Percentiles rank a stretch among this genome's conserved stretches.
Evolutionary conservation across 2,888 invertebrate species (phyloP).

Genomic region (Pyralis farinalis): DNA sequence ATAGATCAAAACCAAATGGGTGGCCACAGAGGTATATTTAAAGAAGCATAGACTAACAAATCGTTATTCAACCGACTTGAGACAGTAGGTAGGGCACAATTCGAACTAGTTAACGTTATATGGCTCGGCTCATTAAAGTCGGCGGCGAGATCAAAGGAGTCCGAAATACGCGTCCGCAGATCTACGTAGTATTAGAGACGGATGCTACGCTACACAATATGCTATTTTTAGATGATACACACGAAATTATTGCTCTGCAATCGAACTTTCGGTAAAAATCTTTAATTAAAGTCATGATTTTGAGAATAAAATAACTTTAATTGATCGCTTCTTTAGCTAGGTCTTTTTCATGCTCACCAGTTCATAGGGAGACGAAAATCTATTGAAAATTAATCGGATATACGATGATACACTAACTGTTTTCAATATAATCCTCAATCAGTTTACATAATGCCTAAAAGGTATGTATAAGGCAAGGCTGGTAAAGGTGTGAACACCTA

Average conservation of each 20-base stretch:
- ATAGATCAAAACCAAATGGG: constrained; percentile 2
- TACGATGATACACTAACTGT: too few relatives aligned
- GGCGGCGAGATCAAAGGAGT: constrained; percentile 84
- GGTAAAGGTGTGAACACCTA: too few relatives aligned
- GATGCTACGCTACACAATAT: constrained; percentile 4
- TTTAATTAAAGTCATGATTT: too few relatives aligned
- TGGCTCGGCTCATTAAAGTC: constrained; percentile 72
- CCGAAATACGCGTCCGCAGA: constrained; percentile 74
- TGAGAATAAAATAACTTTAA: too few relatives aligned
- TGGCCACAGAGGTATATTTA: constrained; percentile 12
- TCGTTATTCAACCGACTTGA: constrained; percentile 38
- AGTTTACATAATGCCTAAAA: too few relatives aligned
- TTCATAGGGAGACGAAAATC: too few relatives aligned
- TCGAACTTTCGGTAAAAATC: not conserved
- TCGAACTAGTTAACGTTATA: constrained; percentile 69
- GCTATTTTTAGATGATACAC: constrained; percentile 5
- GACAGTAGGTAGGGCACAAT: constrained; percentile 61
- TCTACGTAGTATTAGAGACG: constrained; percentile 47
- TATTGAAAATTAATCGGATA: too few relatives aligned
- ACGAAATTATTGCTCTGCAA: not conserved
- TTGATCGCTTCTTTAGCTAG: too few relatives aligned
- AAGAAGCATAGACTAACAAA: constrained; percentile 40
- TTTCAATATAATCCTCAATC: too few relatives aligned
- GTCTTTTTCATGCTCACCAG: too few relatives aligned
- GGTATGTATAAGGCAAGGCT: too few relatives aligned